Evolutionary conservation across 2,113 vertebrate genomes (phyloP).

Genomic region (Gallinago undulata): DNA sequence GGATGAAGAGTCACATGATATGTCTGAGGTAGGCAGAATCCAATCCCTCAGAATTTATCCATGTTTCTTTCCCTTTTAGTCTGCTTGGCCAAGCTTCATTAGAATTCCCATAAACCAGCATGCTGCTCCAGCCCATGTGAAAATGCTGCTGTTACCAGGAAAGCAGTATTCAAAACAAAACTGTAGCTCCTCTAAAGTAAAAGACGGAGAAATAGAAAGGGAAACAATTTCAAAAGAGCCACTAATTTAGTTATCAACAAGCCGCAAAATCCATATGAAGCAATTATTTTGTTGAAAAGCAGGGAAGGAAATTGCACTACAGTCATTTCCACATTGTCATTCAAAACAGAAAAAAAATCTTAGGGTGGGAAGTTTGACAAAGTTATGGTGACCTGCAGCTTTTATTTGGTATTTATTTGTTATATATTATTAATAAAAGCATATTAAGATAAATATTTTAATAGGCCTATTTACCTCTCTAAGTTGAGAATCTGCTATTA

Average conservation of each 20-base stretch:
- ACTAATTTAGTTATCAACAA: conserved; percentile 22
- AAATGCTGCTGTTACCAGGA: background rate
- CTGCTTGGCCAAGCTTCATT: background rate
- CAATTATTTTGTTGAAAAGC: conserved; percentile 23
- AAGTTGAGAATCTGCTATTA: background rate
- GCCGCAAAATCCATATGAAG: conserved; percentile 12
- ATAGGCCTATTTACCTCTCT: background rate
- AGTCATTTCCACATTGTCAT: background rate
- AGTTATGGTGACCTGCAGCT: background rate
- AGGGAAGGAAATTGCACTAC: background rate
- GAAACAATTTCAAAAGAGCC: conserved; percentile 4
- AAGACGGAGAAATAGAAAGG: background rate
- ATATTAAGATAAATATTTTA: background rate
- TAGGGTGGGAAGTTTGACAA: background rate
- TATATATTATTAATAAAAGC: background rate
- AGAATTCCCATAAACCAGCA: background rate
- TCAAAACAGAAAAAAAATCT: background rate
- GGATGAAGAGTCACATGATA: background rate
- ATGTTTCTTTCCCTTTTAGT: background rate
- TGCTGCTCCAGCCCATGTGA: background rate
- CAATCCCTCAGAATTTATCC: background rate
- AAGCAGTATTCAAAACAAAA: background rate
- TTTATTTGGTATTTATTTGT: background rate
- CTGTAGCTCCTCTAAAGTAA: background rate
- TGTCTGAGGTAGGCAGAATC: background rate